Base-by-base conservation (phyloP, 2,888 invertebrate species). In the Myopa testacea region DNA sequence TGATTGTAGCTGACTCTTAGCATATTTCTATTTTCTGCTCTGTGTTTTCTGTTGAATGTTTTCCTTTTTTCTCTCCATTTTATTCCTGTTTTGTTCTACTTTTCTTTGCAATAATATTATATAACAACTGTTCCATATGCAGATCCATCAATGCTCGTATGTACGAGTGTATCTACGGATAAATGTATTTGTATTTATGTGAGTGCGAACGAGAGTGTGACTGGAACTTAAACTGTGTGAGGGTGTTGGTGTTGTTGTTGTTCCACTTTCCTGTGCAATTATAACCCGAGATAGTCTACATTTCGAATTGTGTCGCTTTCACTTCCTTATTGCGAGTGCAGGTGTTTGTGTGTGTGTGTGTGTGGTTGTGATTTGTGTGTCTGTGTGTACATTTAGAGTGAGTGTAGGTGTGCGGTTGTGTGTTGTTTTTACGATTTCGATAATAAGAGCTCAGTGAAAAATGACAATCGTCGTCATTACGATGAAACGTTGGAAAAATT, bases 251-350 rank as follows among this genome's bases (percentile, higher is more conserved):
- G 45, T 63, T 26, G 14, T 6, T 45, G n/a, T 50, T 26, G 69
- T 34, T 52, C 69, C 69, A 69, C 34, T 72, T 72, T 72, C 58
- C 60, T 38, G 10, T 14, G 60, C 72, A 72, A 72, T 72, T 72
- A 72, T 72, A 37, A 72, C 72, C 60, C 62, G 62, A 62, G 60
- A 37, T 60, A 37, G 2, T 62, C 62, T 3, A 50, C 38, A 60
- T 72, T 72, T 72, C 55, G 19, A 60, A 72, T 58, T 72, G 58
- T 72, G 58, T 60, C 72, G 72, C 60, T 72, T 71, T 72, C 72
- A 62, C 40, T 72, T 72, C 60, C 72, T 60, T 19, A 37, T 60
- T 72, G 8, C 60, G 34, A 72, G 55, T 60, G 72, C 60, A 38
- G n/a, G 38, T 26, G n/a, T 38, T n/a, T 60, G 60, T 45, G 40